Evolutionary conservation across 2,113 vertebrate species (phyloP).

Genomic region (Sarotherodon lohbergeri): DNA sequence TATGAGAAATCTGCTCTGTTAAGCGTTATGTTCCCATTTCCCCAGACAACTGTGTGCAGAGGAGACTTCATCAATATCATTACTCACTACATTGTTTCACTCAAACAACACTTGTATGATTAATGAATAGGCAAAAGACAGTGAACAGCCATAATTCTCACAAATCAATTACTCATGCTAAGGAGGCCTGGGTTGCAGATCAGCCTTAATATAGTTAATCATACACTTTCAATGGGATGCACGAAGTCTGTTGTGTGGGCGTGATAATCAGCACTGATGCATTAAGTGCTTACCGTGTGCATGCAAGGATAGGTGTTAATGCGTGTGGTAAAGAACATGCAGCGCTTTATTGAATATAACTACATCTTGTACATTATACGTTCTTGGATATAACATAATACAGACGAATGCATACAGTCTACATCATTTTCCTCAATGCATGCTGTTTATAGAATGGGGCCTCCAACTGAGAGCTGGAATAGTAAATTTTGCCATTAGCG

Average conservation of each 20-base stretch:
- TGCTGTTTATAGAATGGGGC: conserved; percentile 13
- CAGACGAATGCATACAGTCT: conserved; percentile 11
- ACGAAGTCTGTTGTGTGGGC: conserved; percentile 45
- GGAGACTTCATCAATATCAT: conserved; percentile 63
- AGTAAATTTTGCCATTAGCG: conserved; percentile 13
- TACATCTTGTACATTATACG: conserved; percentile 33
- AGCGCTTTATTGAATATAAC: conserved; percentile 40
- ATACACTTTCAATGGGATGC: conserved; percentile 47
- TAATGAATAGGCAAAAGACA: conserved; percentile 65
- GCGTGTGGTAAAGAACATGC: neutral
- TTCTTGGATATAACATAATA: conserved; percentile 43
- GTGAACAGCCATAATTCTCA: conserved; percentile 59
- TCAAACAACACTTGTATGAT: conserved; percentile 58
- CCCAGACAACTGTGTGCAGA: conserved; percentile 59
- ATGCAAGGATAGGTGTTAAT: neutral
- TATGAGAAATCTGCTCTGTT: conserved; percentile 65
- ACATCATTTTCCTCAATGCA: conserved; percentile 2
- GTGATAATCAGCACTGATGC: conserved; percentile 56
- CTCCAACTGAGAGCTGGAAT: conserved; percentile 19
- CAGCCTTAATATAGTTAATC: conserved; percentile 49
- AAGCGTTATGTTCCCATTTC: conserved; percentile 59
- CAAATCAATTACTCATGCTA: conserved; percentile 68
- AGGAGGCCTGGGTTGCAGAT: conserved; percentile 49
- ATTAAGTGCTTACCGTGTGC: conserved; percentile 16
- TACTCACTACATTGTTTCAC: conserved; percentile 66